Conservation (phyloP, 2,888 invertebrate species). For the Formica aserva region DNA sequence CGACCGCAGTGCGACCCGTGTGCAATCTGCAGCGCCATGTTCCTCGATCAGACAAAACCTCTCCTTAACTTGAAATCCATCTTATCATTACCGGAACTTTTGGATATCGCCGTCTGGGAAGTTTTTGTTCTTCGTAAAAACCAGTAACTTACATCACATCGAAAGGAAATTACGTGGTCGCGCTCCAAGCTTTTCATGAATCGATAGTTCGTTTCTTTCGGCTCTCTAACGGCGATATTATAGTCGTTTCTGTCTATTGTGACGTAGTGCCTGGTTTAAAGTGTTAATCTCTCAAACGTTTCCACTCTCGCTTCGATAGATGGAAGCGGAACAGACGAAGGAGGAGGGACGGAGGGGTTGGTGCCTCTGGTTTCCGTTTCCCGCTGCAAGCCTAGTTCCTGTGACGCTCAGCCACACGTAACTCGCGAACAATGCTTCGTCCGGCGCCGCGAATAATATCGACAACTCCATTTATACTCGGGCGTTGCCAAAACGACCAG, state of each 20-base stretch:
- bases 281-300: conserved; percentile 69
- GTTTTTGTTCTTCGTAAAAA: conserved; percentile 18
- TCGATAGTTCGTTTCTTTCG: conserved; percentile 9
- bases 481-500: conserved; percentile 59
- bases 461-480: conserved; percentile 71
- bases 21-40: conserved; percentile 45
- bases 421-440: conserved; percentile 66
- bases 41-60: conserved; percentile 44
- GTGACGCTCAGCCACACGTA: conserved; percentile 57
- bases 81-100: conserved; percentile 31
- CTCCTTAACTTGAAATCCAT: conserved; percentile 39
- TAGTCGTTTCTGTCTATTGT: background rate
- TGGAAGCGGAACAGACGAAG: conserved; percentile 32
- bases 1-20: background rate
- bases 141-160: background rate
- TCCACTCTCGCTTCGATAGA: conserved; percentile 50
- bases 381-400: conserved; percentile 71
- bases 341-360: background rate
- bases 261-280: background rate
- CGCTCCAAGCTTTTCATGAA: background rate
- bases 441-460: conserved; percentile 71
- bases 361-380: conserved; percentile 74
- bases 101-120: conserved; percentile 25
- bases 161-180: conserved; percentile 4
- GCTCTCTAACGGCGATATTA: background rate